phyloP scores from a whole-genome alignment of 2,113 vertebrate genomes.

The Cheilinus undulatus region DNA sequence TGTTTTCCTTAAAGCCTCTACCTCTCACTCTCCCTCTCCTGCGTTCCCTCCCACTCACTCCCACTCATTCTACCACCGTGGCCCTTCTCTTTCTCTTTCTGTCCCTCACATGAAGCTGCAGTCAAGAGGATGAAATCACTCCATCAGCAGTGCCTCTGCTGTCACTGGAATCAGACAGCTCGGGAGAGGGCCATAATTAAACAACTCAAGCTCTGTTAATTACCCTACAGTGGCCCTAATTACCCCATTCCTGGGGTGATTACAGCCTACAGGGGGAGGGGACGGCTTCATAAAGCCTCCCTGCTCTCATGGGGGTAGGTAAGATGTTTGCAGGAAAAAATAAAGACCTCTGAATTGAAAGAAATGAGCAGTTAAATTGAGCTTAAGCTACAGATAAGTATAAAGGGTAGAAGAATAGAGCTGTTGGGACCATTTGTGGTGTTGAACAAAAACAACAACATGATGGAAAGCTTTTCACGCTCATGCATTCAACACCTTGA shows the following conservation, averaged over 20 bases:
- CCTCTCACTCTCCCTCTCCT: conserved; percentile 34
- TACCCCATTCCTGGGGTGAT: conserved; percentile 83
- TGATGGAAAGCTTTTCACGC: conserved; percentile 28
- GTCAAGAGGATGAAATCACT: conserved; percentile 78
- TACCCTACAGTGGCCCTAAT: conserved; percentile 83
- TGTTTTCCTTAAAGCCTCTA: conserved; percentile 12
- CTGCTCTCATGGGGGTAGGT: conserved; percentile 34
- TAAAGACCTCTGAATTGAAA: conserved; percentile 40
- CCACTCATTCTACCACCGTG: conserved; percentile 44
- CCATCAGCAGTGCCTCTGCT: conserved; percentile 70
- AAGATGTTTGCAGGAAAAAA: conserved; percentile 31
- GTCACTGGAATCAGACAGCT: conserved; percentile 78
- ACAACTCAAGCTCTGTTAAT: conserved; percentile 85
- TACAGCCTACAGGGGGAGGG: conserved; percentile 73
- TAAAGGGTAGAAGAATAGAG: conserved; percentile 5
- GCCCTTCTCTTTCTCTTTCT: conserved; percentile 34
- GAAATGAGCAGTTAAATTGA: conserved; percentile 55
- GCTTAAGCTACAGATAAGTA: conserved; percentile 26
- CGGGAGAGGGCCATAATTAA: conserved; percentile 82
- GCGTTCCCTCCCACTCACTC: conserved; percentile 44
- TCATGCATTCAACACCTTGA: conserved; percentile 56
- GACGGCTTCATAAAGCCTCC: conserved; percentile 63
- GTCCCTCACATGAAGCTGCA: conserved; percentile 53
- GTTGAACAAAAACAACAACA: conserved; percentile 27
- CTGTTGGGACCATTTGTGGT: conserved; percentile 11